These are phyloP conservation scores for Acrocyrtus sp. DNA, from an alignment of 2,888 invertebrate species.

Conservation along the genomic window DNA sequence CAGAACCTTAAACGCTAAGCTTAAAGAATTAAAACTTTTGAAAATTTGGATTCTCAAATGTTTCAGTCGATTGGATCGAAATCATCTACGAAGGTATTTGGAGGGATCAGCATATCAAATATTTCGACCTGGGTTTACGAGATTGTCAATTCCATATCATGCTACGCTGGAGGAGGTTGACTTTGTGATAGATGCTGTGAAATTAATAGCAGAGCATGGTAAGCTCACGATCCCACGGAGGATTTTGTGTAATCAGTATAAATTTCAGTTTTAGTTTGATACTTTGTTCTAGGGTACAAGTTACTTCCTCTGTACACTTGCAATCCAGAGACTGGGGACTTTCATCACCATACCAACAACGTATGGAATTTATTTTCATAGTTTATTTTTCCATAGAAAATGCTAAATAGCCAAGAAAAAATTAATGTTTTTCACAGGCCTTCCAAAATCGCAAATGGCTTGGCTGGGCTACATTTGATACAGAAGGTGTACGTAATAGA, in stretches of 20 bases:
- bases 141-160: slow-evolving; percentile 87
- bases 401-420: not conserved
- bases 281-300: slow-evolving; percentile 73
- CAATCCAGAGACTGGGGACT: slow-evolving; percentile 89
- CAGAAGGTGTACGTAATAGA: slow-evolving; percentile 79
- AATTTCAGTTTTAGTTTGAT: no score
- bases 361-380: slow-evolving; percentile 64
- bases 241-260: not conserved
- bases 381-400: no score
- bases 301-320: slow-evolving; percentile 86
- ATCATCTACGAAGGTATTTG: slow-evolving; percentile 68
- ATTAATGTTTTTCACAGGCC: slow-evolving; percentile 65
- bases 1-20: not conserved
- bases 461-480: slow-evolving; percentile 78
- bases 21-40: not conserved
- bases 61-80: slow-evolving; percentile 69
- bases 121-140: slow-evolving; percentile 85
- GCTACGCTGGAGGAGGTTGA: slow-evolving; percentile 82
- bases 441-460: slow-evolving; percentile 86
- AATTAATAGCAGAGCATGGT: slow-evolving; percentile 86
- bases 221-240: not conserved
- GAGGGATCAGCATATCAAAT: slow-evolving; percentile 74
- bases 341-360: slow-evolving; percentile 85
- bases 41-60: no score
- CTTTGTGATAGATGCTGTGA: slow-evolving; percentile 84